Evolutionary conservation across 92 coral and sea anemone genomes (phyloP).

Genomic region (Heliopora coerulea): DNA sequence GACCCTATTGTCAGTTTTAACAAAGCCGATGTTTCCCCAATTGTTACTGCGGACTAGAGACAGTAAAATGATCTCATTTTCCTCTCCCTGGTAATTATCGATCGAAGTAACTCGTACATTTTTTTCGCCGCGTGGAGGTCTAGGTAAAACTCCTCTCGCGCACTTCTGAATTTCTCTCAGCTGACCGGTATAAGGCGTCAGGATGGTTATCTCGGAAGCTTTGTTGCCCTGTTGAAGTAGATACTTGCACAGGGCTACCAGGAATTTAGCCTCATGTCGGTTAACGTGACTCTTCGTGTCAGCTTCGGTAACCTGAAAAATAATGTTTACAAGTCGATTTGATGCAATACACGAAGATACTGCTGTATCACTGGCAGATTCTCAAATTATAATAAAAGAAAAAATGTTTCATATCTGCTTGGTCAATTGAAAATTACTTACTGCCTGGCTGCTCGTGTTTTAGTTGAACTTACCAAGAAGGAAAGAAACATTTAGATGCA

Average conservation of each 20-base stretch:
- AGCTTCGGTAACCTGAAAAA: slow-evolving; percentile 2
- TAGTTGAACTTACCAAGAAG: no score
- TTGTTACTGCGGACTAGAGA: slow-evolving; percentile 86
- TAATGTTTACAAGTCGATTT: no score
- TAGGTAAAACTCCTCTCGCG: neutral
- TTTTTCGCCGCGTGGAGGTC: neutral
- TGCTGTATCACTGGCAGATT: no score
- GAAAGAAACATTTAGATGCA: no score
- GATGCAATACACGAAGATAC: no score
- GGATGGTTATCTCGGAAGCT: slow-evolving; percentile 36
- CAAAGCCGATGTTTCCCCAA: slow-evolving; percentile 74
- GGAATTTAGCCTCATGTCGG: slow-evolving; percentile 38
- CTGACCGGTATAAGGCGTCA: slow-evolving; percentile 46
- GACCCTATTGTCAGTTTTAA: slow-evolving; percentile 74
- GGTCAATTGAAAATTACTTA: no score
- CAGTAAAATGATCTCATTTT: slow-evolving; percentile 77
- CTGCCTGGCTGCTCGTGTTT: no score
- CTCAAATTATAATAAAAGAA: no score
- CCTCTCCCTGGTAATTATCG: slow-evolving; percentile 91
- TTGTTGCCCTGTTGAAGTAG: slow-evolving; percentile 34
- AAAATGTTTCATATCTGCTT: no score
- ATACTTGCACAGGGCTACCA: slow-evolving; percentile 37
- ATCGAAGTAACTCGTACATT: slow-evolving; percentile 61
- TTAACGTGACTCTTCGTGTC: slow-evolving; percentile 35
- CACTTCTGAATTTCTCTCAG: slow-evolving; percentile 11